Conservation (phyloP, 2,888 invertebrate genomes). For the Leucophenga montana region DNA sequence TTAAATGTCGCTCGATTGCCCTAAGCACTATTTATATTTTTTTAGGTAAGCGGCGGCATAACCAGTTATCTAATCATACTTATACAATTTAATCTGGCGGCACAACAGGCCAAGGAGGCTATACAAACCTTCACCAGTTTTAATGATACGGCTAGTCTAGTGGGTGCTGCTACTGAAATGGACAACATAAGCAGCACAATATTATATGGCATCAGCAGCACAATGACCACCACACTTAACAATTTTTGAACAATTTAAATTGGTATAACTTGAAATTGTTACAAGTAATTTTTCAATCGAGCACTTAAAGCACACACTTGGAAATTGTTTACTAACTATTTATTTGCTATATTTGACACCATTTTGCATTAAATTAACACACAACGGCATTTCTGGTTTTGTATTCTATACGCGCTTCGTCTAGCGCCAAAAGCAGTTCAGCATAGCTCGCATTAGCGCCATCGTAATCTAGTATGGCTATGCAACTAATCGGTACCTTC, state of each 20-base stretch:
- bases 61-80: conserved; percentile 73
- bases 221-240: neutral
- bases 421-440: conserved; percentile 54
- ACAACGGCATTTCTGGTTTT: conserved; percentile 21
- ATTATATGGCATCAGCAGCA: neutral
- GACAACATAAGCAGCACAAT: neutral
- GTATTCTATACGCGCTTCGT: conserved; percentile 50
- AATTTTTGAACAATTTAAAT: neutral
- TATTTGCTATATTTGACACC: neutral
- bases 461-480: conserved; percentile 78
- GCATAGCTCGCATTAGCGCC: conserved; percentile 75
- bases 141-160: conserved; percentile 56
- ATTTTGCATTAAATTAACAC: neutral
- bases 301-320: neutral
- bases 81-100: conserved; percentile 73
- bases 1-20: neutral
- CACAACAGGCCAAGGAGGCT: conserved; percentile 69
- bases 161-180: conserved; percentile 52
- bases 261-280: neutral
- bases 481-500: conserved; percentile 77
- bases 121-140: conserved; percentile 51
- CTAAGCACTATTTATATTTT: conserved; percentile 24
- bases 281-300: neutral
- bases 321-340: too few species aligned
- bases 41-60: conserved; percentile 70